Evolutionary conservation across 2,113 vertebrate genomes (phyloP), one percentile per base, ranked within the genome.

Genomic region (Neodontobutis hainanensis): DNA sequence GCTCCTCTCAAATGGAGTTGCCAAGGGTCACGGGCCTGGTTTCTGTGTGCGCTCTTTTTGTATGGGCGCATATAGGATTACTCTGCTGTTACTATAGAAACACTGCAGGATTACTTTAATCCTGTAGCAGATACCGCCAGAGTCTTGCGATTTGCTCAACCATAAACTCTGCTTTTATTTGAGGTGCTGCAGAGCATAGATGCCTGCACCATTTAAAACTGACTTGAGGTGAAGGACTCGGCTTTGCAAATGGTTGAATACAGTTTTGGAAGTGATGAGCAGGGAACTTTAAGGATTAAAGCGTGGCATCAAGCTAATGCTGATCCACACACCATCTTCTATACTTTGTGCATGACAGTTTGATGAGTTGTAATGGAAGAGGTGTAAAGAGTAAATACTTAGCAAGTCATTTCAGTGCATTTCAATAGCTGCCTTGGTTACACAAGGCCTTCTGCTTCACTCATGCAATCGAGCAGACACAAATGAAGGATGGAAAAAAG

Each of bases 21-120:
- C 5, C 38, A 49, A 5, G 46, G 47, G 58, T 48, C 61, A 36
- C 44, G 43, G 61, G 42, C 8, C 3, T 1, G 42, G 40, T 60
- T 3, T 71, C 27, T 32, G 34, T 4, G 47, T 16, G 32, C 8
- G 56, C 6, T 63, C 45, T 27, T 27, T 45, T 43, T 0, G 3
- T 49, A 32, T 61, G 44, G 46, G 15, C 36, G 59, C 58, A 61
- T 32, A 43, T 27, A 43, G 12, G 40, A 56, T 62, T 69, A 65
- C 71, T 47, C 4, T 65, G 51, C 47, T 51, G 65, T 64, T n/a
- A 55, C 48, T 69, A 61, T 73, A 60, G 50, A 71, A 75, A 73
- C 64, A 27, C 36, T 32, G 51, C 50, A 42, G 70, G 67, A 84
- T 75, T 75, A 77, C 58, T 53, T 9, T 79, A 73, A 85, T 81